Percentiles rank a stretch among this genome's conserved stretches.
phyloP scores from a whole-genome alignment of 2,797 vertebrate genomes.

The Melanotaenia parkinsoni region DNA sequence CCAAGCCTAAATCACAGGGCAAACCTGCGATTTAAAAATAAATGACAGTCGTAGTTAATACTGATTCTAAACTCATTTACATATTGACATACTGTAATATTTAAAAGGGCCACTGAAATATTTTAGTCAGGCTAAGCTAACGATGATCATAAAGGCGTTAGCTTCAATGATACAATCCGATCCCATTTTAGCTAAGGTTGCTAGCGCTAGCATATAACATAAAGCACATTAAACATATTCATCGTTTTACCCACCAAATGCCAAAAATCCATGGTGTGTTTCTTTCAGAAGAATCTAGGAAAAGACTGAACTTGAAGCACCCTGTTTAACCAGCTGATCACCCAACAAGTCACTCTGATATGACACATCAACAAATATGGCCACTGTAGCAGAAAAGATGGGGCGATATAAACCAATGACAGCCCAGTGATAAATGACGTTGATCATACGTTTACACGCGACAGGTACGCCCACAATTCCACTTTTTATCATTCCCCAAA shows the following conservation, averaged over 20 bases:
- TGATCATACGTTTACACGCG: neutral
- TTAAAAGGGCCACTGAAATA: neutral
- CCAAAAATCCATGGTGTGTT: constrained; percentile 62
- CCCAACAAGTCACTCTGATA: constrained; percentile 70
- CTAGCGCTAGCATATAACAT: constrained; percentile 28
- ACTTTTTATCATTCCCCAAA: neutral
- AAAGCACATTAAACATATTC: neutral
- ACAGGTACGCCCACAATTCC: constrained; percentile 13
- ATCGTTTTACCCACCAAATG: constrained; percentile 58
- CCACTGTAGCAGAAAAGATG: constrained; percentile 59
- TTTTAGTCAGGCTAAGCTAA: constrained; percentile 44
- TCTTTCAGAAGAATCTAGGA: constrained; percentile 3
- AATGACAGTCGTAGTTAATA: neutral
- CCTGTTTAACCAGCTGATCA: constrained; percentile 57
- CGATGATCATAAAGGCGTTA: constrained; percentile 35
- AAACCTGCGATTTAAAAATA: neutral
- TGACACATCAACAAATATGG: constrained; percentile 92
- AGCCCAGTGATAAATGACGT: constrained; percentile 38
- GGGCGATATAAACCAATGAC: constrained; percentile 63
- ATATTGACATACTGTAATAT: constrained; percentile 17
- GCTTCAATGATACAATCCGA: constrained; percentile 23
- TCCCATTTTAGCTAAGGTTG: constrained; percentile 13
- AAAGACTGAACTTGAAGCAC: constrained; percentile 43
- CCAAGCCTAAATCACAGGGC: neutral
- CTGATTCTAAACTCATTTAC: neutral